Evolutionary conservation across 1,140 invertebrate species (phyloP).

Genomic region (Cyclina sinensis): DNA sequence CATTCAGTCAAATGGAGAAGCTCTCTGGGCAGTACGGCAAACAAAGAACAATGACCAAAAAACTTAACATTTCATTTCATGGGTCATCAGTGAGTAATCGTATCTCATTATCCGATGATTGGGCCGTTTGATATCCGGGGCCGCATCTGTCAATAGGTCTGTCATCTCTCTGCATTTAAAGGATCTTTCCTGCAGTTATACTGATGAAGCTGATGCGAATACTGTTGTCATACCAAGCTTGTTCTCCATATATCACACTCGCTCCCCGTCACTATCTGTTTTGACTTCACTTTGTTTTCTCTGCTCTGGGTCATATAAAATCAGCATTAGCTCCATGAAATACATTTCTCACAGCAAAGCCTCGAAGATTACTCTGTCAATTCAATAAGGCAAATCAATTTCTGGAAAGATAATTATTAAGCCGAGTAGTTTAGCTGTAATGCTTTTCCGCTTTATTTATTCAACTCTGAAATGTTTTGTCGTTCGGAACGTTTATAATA

Average conservation of each 20-base stretch:
- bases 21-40: constrained; percentile 30
- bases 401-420: too few species aligned
- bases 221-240: neutral
- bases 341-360: too few species aligned
- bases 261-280: too few species aligned
- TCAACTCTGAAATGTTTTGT: too few species aligned
- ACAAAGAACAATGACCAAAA: constrained; percentile 28
- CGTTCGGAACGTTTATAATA: too few species aligned
- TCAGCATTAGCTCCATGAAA: too few species aligned
- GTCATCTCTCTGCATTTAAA: neutral
- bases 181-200: neutral
- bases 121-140: neutral
- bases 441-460: too few species aligned
- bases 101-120: neutral
- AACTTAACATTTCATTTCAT: constrained; percentile 40
- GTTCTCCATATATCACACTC: neutral
- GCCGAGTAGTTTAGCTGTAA: too few species aligned
- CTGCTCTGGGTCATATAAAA: too few species aligned
- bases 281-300: too few species aligned
- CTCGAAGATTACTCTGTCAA: too few species aligned
- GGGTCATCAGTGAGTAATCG: constrained; percentile 37
- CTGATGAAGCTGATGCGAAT: neutral
- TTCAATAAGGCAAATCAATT: too few species aligned
- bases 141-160: neutral
- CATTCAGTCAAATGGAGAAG: constrained; percentile 6